Evolutionary conservation across 1,140 invertebrate species (phyloP), one percentile per base, ranked within the genome.

Genomic region (Elymnias hypermnestra): DNA sequence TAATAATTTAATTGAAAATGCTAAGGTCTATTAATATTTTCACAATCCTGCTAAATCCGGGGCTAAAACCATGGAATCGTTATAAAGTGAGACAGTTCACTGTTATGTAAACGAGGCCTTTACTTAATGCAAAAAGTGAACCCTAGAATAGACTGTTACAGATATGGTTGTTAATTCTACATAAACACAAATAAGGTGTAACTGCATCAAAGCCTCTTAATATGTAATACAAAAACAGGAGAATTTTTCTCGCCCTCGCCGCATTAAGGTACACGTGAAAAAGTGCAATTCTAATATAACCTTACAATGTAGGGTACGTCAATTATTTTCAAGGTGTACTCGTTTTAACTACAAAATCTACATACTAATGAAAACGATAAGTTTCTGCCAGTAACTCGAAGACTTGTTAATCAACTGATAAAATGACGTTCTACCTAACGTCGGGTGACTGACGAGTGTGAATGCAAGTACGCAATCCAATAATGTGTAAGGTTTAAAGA

Each of bases 341-440:
- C 55, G 46, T 65, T 64, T 61, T 45, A 38, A 38, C 22, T 43
- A 48, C 50, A 23, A 53, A 62, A 65, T 62, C 49, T 58, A 62
- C 58, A 65, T 65, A 47, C 53, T 64, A 57, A 64, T 64, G 58
- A 42, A 37, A 22, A 57, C 44, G 58, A 57, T 57, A 62, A 53
- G 37, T 39, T 48, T 18, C 26, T 22, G 48, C 26, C 23, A 42
- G 42, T 55, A 53, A 25, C 17, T 29, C 40, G 44, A 57, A 31
- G 28, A 53, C 17, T 39, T 39, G 44, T 57, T 53, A 57, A 49
- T 37, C 45, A 38, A 36, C 36, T 48, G 57, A 64, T 57, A 57
- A 53, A 44, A 33, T 43, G 7, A 47, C 29, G 36, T 38, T 33
- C 45, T 44, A 46, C 37, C 33, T 21, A 52, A 55, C 18, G 29